Conservation (phyloP, 2,888 invertebrate species). For the Ophion ellenae region DNA sequence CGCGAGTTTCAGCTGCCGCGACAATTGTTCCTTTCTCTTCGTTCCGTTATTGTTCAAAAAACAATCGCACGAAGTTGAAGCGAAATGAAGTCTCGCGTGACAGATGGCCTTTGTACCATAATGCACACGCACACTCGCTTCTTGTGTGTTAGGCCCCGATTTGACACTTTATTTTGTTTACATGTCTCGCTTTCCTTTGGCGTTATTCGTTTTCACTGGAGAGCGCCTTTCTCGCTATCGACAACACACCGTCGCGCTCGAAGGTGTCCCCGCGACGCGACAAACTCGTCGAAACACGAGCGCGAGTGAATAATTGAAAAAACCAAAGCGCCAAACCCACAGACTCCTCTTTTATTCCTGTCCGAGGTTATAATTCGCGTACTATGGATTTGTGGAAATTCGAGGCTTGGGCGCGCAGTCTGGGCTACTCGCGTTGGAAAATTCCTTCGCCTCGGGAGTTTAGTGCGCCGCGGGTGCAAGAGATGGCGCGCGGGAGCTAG, state of each 20-base stretch:
- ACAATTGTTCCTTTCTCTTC: not conserved
- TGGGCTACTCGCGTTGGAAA: not conserved
- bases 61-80: slow-evolving; percentile 30
- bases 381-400: slow-evolving; percentile 55
- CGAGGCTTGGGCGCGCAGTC: slow-evolving; percentile 6
- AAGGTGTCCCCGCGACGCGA: slow-evolving; percentile 30
- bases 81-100: slow-evolving; percentile 56
- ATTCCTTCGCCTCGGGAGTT: not conserved
- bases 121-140: slow-evolving; percentile 40
- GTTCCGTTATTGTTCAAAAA: slow-evolving; percentile 27
- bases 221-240: not conserved
- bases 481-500: not conserved
- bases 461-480: not conserved
- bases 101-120: slow-evolving; percentile 56
- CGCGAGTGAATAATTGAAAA: slow-evolving; percentile 43
- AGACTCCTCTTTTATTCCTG: slow-evolving; percentile 23
- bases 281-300: slow-evolving; percentile 17
- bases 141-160: slow-evolving; percentile 36
- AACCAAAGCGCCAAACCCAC: slow-evolving; percentile 38
- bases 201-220: slow-evolving; percentile 14
- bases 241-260: not conserved
- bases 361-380: slow-evolving; percentile 56
- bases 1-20: slow-evolving; percentile 2
- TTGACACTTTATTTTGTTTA: slow-evolving; percentile 49
- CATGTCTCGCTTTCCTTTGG: slow-evolving; percentile 25